Evolutionary conservation across 1,140 invertebrate genomes (phyloP), one percentile per base, ranked within the genome.

Genomic region (Pachyrhynchus sulphureomaculatus): DNA sequence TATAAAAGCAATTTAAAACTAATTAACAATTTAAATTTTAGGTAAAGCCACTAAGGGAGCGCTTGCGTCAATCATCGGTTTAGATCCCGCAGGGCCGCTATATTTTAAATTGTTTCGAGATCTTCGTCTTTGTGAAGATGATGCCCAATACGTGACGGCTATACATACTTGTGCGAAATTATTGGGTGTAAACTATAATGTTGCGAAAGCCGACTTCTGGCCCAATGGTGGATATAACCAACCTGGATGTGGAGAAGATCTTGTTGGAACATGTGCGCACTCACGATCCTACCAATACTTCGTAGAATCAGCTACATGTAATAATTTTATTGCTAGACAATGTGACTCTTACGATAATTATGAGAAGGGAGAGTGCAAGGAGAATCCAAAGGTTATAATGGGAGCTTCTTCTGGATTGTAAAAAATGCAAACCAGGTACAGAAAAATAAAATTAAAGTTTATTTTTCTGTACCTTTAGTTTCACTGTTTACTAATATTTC

Each of bases 131-230:
- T 84, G 87, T 67, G 78, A 78, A 69, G 74, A 68, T 32, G 86
- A 88, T 64, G 85, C 82, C 0, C 59, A 70, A 8, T 84, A 83
- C 63, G 85, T 87, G 0, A 82, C 86, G 62, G 78, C 84, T 1
- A 79, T 88, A 39, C 86, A 88, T 68, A 83, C 85, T 0, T 83
- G 85, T 64, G 80, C 75, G 64, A 73, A 81, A 57, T 57, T 81
- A 56, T 77, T 87, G 26, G 86, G 83, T 3, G 84, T 86, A 57
- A 72, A 76, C 34, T 80, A 79, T 2, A 80, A 83, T 0, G 68
- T 86, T 39, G 86, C 85, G 2, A 82, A 87, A 67, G 84, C 82
- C 23, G 88, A 90, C 74, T 90, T 88, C 69, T 88, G 84, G 72
- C 84, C 85, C 8, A 88, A 88, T 69, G 86, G 85, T 24, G 86